Evolutionary conservation across 2,797 vertebrate species (phyloP).

Genomic region (Pachyuromys duprasi): DNA sequence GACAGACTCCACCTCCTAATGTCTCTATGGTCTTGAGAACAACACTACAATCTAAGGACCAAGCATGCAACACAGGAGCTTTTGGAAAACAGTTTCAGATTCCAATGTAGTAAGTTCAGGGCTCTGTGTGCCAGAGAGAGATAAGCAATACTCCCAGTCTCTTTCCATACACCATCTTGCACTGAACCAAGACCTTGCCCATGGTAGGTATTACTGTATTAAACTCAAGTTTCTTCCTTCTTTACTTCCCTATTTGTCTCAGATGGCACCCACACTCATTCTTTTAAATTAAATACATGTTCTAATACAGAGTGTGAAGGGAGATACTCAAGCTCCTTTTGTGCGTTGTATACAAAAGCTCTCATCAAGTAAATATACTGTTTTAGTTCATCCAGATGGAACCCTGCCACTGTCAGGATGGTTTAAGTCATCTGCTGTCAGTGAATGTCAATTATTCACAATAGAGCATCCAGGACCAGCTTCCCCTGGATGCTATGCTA

Average conservation of each 20-base stretch:
- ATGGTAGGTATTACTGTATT: not conserved
- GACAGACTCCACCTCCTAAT: not conserved
- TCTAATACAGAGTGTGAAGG: not conserved
- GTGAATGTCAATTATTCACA: not conserved
- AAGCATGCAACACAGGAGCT: not conserved
- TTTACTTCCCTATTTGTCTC: not conserved
- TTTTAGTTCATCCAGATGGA: not conserved
- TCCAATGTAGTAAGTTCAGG: not conserved
- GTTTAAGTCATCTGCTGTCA: not conserved
- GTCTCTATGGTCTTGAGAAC: not conserved
- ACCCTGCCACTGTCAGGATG: not conserved
- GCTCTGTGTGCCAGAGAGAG: not conserved
- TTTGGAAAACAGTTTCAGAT: not conserved
- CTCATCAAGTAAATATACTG: not conserved
- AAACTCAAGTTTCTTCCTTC: not conserved
- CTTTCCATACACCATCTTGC: not conserved
- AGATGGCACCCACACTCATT: not conserved
- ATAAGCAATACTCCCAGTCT: rapidly evolving
- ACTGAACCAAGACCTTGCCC: not conserved
- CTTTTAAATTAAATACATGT: not conserved
- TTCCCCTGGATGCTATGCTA: not conserved
- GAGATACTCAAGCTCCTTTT: not conserved
- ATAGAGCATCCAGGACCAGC: not conserved
- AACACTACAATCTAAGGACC: not conserved
- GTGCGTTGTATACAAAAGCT: not conserved